Conservation (phyloP, 2,113 vertebrate genomes). For the Colius striatus region DNA sequence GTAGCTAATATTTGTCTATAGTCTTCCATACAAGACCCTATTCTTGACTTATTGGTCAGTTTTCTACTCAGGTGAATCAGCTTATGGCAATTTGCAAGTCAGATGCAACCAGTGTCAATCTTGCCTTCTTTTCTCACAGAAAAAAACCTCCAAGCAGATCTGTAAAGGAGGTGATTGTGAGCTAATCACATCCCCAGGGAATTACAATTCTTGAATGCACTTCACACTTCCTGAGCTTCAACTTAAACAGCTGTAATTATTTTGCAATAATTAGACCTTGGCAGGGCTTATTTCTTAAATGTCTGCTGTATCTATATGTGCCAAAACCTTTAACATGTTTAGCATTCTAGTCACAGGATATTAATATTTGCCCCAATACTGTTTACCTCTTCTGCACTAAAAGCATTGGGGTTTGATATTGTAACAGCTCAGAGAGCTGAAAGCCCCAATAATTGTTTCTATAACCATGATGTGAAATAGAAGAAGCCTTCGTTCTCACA, state of each 20-base stretch:
- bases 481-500: not conserved
- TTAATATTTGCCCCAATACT: not conserved
- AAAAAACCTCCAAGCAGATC: not conserved
- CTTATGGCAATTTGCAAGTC: not conserved
- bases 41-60: not conserved
- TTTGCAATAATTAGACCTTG: slow-evolving; percentile 33
- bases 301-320: not conserved
- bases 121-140: not conserved
- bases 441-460: not conserved
- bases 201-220: not conserved
- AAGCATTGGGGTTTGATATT: not conserved
- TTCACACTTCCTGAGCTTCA: slow-evolving; percentile 25
- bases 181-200: not conserved
- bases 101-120: not conserved
- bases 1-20: not conserved
- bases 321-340: not conserved
- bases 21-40: not conserved
- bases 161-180: not conserved
- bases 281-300: slow-evolving; percentile 24
- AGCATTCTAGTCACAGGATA: not conserved
- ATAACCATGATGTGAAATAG: not conserved
- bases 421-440: not conserved
- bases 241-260: slow-evolving; percentile 40
- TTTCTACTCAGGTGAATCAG: not conserved
- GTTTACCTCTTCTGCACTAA: not conserved